A percentile compares a stretch with the other conserved stretches of the same genome.
Conservation (phyloP, 92 coral and sea anemone genomes). For the Parazoanthus atlanticus region DNA sequence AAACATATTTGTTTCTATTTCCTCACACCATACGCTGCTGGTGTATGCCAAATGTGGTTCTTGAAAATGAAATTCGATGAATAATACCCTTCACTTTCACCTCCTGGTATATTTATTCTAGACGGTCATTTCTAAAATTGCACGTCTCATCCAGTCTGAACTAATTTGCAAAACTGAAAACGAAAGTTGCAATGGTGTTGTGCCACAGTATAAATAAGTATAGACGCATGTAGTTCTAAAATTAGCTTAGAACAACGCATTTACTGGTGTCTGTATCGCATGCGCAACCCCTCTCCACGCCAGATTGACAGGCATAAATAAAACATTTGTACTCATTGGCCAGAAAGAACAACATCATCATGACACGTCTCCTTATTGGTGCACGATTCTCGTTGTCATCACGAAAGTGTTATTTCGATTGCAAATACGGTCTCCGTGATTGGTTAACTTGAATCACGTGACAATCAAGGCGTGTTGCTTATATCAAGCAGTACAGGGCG, state of each 20-base stretch:
- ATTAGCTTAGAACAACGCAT: not conserved
- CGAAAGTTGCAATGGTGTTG: not conserved
- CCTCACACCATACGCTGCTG: no score
- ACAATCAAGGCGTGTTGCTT: slow-evolving; percentile 15
- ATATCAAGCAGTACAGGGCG: not conserved
- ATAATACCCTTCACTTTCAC: no score
- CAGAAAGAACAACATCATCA: not conserved
- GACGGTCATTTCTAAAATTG: no score
- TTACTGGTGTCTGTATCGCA: not conserved
- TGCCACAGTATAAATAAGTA: not conserved
- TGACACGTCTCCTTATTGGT: not conserved
- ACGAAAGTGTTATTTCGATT: not conserved
- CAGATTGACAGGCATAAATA: not conserved
- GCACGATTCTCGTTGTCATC: not conserved
- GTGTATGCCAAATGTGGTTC: no score
- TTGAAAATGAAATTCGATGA: no score
- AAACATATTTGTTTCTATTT: no score
- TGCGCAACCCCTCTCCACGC: not conserved
- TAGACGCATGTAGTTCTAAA: not conserved
- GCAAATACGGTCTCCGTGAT: not conserved
- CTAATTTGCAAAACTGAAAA: not conserved
- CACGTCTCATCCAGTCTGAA: no score
- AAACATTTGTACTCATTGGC: not conserved
- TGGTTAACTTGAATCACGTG: slow-evolving; percentile 5
- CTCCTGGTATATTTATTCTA: no score